phyloP scores from a whole-genome alignment of 2,888 invertebrate genomes.

The Cenopis cana region DNA sequence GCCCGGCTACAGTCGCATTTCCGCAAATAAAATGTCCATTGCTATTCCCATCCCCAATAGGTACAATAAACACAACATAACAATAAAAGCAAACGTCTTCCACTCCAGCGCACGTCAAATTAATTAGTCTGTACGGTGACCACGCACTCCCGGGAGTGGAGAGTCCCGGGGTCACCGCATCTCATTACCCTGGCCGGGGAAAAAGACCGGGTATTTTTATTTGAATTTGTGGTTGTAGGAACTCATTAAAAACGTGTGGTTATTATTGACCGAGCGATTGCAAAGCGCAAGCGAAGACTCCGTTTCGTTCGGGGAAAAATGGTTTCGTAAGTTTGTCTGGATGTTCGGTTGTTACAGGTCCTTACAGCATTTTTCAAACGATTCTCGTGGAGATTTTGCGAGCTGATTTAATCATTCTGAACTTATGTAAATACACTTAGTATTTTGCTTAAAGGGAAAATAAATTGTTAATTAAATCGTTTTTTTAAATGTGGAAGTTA shows the following conservation, averaged over 20 bases:
- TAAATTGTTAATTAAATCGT: no score
- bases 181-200: slow-evolving; percentile 61
- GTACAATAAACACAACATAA: slow-evolving; percentile 32
- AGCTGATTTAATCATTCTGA: no score
- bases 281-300: no score
- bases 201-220: slow-evolving; percentile 4
- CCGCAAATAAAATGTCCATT: slow-evolving; percentile 4
- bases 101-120: slow-evolving; percentile 62
- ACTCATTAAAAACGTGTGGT: neutral
- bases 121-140: slow-evolving; percentile 57
- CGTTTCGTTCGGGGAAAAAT: no score
- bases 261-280: no score
- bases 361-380: no score
- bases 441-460: no score
- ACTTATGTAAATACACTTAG: no score
- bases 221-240: neutral
- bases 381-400: no score
- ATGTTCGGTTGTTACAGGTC: no score
- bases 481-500: no score
- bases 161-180: slow-evolving; percentile 76
- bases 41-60: slow-evolving; percentile 3
- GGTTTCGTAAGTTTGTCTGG: no score
- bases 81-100: slow-evolving; percentile 60
- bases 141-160: slow-evolving; percentile 73
- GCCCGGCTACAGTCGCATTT: neutral